A percentile compares a stretch with the other conserved stretches of the same genome.
These are phyloP conservation scores for Abscondita cerata DNA, from an alignment of 2,888 invertebrate genomes.

Conservation along the genomic window DNA sequence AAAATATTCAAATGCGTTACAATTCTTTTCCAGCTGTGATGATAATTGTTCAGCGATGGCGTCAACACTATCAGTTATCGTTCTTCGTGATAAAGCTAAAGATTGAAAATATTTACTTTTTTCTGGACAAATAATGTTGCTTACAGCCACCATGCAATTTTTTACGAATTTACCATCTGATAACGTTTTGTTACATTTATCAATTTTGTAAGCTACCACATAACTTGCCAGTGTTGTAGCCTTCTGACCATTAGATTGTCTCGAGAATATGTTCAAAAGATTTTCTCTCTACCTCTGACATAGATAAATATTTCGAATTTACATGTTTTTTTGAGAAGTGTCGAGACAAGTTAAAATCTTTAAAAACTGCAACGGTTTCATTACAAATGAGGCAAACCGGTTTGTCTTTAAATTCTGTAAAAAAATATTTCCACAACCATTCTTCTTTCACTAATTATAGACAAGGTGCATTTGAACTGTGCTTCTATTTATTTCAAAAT, in stretches of 20 bases:
- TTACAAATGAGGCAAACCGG: conserved; percentile 9
- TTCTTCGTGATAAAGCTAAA: too few relatives aligned
- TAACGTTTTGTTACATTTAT: conserved; percentile 10
- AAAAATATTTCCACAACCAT: conserved; percentile 11
- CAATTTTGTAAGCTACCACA: conserved; percentile 13
- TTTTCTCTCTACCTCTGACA: background rate
- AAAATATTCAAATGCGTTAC: too few relatives aligned
- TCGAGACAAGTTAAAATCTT: conserved; percentile 1
- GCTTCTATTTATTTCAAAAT: too few relatives aligned
- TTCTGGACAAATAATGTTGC: conserved; percentile 6
- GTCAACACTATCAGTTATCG: background rate
- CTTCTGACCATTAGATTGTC: background rate
- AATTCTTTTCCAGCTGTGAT: too few relatives aligned
- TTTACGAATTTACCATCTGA: conserved; percentile 9
- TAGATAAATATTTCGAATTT: background rate
- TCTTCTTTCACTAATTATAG: too few relatives aligned
- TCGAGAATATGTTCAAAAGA: background rate
- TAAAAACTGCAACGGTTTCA: conserved; percentile 11
- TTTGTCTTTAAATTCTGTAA: conserved; percentile 4
- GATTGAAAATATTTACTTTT: too few relatives aligned
- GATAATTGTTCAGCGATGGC: too few relatives aligned
- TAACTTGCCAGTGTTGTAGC: conserved; percentile 9
- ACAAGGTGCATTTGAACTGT: too few relatives aligned
- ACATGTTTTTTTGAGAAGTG: background rate
- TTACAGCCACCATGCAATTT: conserved; percentile 5